These are phyloP conservation scores for Sebastes iracundus DNA, from an alignment of 2,797 vertebrate species.

Conservation along the genomic window DNA sequence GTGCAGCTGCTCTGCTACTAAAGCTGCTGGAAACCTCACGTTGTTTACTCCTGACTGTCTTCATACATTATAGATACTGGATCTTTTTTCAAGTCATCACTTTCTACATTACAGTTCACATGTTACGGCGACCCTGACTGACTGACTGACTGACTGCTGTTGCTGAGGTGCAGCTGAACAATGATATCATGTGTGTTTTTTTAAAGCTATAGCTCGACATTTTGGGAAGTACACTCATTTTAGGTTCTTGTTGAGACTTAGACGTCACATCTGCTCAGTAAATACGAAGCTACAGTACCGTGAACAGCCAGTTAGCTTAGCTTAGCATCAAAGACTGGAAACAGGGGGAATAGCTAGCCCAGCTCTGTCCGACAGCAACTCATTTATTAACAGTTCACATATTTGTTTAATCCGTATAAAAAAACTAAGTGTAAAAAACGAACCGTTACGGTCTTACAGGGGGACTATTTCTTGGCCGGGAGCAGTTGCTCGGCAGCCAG, in stretches of 20 bases:
- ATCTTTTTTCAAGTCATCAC: conserved; percentile 43
- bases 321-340: neutral
- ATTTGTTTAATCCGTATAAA: neutral
- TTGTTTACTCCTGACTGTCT: conserved; percentile 3
- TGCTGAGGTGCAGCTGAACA: neutral
- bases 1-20: neutral
- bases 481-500: too few relatives aligned
- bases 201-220: neutral
- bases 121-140: neutral
- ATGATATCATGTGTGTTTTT: neutral
- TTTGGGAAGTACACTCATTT: neutral
- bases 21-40: conserved; percentile 5
- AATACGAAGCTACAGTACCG: neutral
- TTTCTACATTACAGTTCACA: conserved; percentile 32
- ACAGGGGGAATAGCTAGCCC: neutral
- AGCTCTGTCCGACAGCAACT: too few relatives aligned
- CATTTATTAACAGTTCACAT: neutral
- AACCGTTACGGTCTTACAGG: too few relatives aligned
- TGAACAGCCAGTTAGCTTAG: neutral
- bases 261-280: neutral
- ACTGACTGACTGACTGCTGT: neutral
- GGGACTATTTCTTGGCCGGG: too few relatives aligned
- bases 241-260: neutral
- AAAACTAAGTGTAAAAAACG: neutral
- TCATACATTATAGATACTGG: conserved; percentile 49